A percentile compares a stretch with the other conserved stretches of the same genome.
Conservation (phyloP, 2,888 invertebrate species). For the Campaea margaritaria region DNA sequence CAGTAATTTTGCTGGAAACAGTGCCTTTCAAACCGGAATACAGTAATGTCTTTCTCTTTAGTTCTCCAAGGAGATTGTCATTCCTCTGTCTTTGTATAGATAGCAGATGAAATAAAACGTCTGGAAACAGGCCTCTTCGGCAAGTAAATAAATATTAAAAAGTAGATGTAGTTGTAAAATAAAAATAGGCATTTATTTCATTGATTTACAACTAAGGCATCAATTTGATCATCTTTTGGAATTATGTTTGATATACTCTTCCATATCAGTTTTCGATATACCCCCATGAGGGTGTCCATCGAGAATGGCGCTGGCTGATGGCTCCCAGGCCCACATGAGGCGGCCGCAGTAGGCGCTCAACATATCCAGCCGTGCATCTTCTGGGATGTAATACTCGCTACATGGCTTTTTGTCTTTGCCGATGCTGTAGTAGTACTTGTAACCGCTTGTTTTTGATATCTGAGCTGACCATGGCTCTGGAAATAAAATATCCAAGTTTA, state of each 20-base stretch:
- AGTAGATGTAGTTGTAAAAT: not conserved
- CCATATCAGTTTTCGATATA: conserved; percentile 64
- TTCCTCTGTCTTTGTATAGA: too few relatives aligned
- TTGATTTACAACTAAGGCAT: conserved; percentile 20
- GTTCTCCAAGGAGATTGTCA: too few relatives aligned
- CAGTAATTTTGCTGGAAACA: too few relatives aligned
- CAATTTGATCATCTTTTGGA: conserved; percentile 36
- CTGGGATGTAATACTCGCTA: conserved; percentile 68
- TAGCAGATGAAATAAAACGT: too few relatives aligned
- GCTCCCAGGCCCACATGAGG: conserved; percentile 76
- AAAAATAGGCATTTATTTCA: conserved; percentile 13
- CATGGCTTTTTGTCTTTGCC: conserved; percentile 60
- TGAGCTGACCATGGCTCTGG: conserved; percentile 78
- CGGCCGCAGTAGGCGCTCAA: conserved; percentile 58
- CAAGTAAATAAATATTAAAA: too few relatives aligned
- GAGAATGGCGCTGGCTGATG: conserved; percentile 62
- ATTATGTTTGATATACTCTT: conserved; percentile 59
- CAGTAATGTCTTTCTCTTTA: too few relatives aligned
- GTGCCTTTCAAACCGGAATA: too few relatives aligned
- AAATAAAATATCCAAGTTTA: not conserved
- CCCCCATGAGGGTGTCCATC: conserved; percentile 57
- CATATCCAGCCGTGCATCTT: conserved; percentile 69
- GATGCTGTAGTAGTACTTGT: conserved; percentile 70
- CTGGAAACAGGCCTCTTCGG: too few relatives aligned
- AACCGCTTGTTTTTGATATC: conserved; percentile 69